Evolutionary conservation across 2,797 vertebrate genomes (phyloP).

Genomic region (Spinus olivaceus): DNA sequence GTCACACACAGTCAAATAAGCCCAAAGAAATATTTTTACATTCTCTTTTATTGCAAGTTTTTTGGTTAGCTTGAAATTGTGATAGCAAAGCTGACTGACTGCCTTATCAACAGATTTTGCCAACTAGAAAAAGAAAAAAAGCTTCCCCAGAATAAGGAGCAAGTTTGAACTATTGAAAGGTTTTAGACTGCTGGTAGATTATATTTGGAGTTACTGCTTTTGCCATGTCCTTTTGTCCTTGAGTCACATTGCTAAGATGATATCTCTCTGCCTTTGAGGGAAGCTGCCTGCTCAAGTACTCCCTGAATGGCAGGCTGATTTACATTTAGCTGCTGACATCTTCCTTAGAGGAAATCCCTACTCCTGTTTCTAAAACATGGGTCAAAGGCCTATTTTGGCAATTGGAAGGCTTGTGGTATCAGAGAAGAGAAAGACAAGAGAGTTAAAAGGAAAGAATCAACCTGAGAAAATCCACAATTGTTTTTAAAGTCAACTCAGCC

Average conservation of each 20-base stretch:
- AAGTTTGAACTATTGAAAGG: background rate
- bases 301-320: background rate
- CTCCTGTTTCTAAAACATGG: background rate
- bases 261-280: background rate
- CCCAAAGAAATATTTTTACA: slow-evolving; percentile 18
- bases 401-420: background rate
- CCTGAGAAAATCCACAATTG: background rate
- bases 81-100: slow-evolving; percentile 26
- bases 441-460: background rate
- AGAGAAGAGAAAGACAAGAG: background rate
- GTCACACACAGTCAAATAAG: slow-evolving; percentile 39
- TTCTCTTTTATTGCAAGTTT: slow-evolving; percentile 35
- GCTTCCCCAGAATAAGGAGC: background rate
- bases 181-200: slow-evolving; percentile 6
- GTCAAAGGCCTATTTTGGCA: background rate
- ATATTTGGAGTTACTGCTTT: background rate
- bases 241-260: background rate
- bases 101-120: slow-evolving; percentile 40
- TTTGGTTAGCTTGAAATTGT: slow-evolving; percentile 34
- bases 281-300: background rate
- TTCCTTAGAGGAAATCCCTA: background rate
- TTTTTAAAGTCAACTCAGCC: background rate
- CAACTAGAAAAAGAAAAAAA: background rate
- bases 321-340: background rate
- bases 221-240: background rate